A percentile compares a stretch with the other conserved stretches of the same genome.
phyloP scores from a whole-genome alignment of 2,797 vertebrate genomes.

The Dipus sagitta region DNA sequence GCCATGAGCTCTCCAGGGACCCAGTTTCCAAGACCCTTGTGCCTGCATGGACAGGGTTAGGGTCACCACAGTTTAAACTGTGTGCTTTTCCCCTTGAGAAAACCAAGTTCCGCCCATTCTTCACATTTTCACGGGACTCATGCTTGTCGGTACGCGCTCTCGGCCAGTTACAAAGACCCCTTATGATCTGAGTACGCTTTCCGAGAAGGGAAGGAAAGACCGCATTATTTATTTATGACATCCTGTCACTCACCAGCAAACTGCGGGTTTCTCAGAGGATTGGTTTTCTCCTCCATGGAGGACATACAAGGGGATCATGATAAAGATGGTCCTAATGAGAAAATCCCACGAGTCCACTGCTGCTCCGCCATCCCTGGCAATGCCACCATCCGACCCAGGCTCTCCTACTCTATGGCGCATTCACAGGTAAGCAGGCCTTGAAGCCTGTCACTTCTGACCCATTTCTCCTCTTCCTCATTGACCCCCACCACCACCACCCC shows the following conservation, averaged over 20 bases:
- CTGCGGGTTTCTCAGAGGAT: background rate
- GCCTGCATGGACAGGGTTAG: background rate
- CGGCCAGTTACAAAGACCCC: background rate
- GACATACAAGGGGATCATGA: background rate
- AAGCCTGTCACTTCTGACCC: background rate
- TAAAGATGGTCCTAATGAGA: background rate
- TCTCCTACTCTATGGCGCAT: background rate
- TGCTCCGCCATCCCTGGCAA: background rate
- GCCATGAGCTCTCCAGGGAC: background rate
- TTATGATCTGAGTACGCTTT: background rate
- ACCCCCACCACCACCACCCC: too few relatives aligned
- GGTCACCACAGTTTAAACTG: background rate
- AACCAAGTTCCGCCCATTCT: background rate
- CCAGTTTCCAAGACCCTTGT: background rate
- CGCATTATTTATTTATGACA: background rate
- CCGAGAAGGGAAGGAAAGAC: background rate
- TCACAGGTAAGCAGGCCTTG: too few relatives aligned
- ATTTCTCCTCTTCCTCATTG: fast-evolving
- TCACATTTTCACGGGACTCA: background rate
- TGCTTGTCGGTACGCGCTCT: background rate
- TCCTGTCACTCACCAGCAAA: background rate
- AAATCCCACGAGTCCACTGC: background rate
- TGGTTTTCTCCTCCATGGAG: background rate
- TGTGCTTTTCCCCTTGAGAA: background rate
- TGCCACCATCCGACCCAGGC: fast-evolving